These are phyloP conservation scores for Chaetodon trifasciatus DNA, from an alignment of 2,797 vertebrate genomes.

Conservation along the genomic window DNA sequence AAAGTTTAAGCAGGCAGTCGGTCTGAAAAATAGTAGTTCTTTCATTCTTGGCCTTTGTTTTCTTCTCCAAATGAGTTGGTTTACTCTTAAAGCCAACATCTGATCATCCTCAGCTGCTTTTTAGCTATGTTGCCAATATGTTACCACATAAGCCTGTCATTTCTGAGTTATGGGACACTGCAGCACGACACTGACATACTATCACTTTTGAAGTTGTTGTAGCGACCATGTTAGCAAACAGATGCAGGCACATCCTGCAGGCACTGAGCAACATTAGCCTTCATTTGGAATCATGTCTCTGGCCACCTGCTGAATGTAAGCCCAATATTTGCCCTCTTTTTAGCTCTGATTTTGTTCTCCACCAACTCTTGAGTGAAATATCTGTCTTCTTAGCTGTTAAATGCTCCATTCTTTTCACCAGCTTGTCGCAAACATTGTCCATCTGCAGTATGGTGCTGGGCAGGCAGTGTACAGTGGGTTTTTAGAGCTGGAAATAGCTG, in stretches of 20 bases:
- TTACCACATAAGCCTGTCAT: not conserved
- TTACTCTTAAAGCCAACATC: too few species aligned
- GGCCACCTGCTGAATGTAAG: not conserved
- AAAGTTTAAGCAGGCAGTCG: too few species aligned
- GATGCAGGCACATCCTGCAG: not conserved
- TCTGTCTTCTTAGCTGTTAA: not conserved
- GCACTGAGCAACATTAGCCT: not conserved
- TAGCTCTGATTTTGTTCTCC: not conserved
- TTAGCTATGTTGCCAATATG: not conserved
- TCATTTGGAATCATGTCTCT: not conserved
- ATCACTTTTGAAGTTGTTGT: not conserved
- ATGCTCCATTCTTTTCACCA: not conserved
- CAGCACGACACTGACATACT: not conserved
- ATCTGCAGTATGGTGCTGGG: not conserved
- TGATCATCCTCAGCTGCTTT: not conserved
- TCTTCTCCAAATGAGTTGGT: not conserved
- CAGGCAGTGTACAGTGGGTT: not conserved
- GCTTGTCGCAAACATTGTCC: not conserved
- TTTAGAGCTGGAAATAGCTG: not conserved
- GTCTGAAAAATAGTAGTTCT: too few species aligned
- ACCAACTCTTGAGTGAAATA: not conserved
- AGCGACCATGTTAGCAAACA: not conserved
- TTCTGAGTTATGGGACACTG: not conserved
- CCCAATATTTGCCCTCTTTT: not conserved
- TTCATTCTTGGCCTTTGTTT: too few species aligned